Conservation (phyloP, 2,888 invertebrate species). For the Philereme transversata region DNA sequence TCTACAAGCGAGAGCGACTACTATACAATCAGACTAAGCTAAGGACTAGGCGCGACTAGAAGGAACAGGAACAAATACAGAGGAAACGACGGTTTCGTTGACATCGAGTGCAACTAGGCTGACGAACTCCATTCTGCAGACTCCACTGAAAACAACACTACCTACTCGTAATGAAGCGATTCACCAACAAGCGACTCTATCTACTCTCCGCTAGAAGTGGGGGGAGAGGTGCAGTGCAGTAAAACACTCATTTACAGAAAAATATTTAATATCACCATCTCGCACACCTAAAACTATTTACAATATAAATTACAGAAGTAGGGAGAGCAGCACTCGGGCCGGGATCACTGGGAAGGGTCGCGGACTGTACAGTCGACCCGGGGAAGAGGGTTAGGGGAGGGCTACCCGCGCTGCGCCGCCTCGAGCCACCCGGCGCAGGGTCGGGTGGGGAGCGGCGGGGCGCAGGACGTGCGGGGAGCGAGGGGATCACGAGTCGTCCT, state of each 20-base stretch:
- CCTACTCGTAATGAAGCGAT: neutral
- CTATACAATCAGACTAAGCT: neutral
- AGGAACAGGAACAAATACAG: neutral
- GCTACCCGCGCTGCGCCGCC: neutral
- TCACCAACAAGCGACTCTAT: neutral
- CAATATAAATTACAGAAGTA: constrained; percentile 73
- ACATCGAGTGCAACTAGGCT: too few relatives aligned
- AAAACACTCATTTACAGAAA: constrained; percentile 62
- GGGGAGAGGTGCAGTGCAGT: constrained; percentile 51
- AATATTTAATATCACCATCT: constrained; percentile 73
- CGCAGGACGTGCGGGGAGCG: constrained; percentile 18
- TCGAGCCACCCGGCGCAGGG: constrained; percentile 10
- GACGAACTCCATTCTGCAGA: too few relatives aligned
- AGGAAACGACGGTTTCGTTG: neutral
- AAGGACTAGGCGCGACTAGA: constrained; percentile 23
- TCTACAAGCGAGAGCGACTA: constrained; percentile 11
- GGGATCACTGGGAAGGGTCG: constrained; percentile 38
- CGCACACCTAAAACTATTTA: constrained; percentile 79
- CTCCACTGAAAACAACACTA: neutral
- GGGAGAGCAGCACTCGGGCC: constrained; percentile 20
- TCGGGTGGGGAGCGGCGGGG: constrained; percentile 16
- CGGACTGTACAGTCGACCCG: constrained; percentile 67
- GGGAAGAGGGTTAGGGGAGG: constrained; percentile 14
- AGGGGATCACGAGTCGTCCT: constrained; percentile 69
- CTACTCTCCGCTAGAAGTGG: neutral